phyloP scores from a whole-genome alignment of 2,888 invertebrate genomes.

The Pyrochroa serraticornis region DNA sequence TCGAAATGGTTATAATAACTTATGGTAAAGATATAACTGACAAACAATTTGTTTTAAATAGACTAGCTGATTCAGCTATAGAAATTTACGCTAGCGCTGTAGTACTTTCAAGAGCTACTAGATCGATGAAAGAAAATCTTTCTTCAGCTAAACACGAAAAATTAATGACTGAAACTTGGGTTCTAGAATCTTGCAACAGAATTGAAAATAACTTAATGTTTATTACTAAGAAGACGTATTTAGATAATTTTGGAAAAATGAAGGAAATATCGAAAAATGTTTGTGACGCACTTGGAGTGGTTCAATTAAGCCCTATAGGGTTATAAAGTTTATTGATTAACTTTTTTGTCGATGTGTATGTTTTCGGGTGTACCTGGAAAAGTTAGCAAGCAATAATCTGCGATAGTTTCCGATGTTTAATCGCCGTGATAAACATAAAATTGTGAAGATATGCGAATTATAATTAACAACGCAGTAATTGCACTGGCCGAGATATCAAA shows the following conservation, averaged over 20 bases:
- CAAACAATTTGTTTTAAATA: constrained; percentile 87
- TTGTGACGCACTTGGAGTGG: constrained; percentile 70
- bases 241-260: constrained; percentile 69
- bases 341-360: no score
- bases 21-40: constrained; percentile 84
- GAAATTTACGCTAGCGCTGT: constrained; percentile 87
- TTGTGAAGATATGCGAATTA: no score
- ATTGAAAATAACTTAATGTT: constrained; percentile 68
- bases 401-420: no score
- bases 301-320: constrained; percentile 69
- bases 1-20: constrained; percentile 82
- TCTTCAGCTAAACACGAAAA: constrained; percentile 78
- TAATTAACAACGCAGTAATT: no score
- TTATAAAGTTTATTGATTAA: constrained; percentile 57
- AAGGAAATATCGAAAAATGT: constrained; percentile 70
- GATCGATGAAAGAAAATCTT: constrained; percentile 68
- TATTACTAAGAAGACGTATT: constrained; percentile 62
- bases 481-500: no score
- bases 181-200: constrained; percentile 76
- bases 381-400: no score
- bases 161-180: constrained; percentile 80
- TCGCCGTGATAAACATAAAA: no score
- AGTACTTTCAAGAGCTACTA: constrained; percentile 81
- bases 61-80: constrained; percentile 86
- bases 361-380: no score